Evolutionary conservation across 64 coral and sea anemone genomes (phyloP), one percentile per base, ranked within the genome.

Genomic region (Actinia tenebrosa): DNA sequence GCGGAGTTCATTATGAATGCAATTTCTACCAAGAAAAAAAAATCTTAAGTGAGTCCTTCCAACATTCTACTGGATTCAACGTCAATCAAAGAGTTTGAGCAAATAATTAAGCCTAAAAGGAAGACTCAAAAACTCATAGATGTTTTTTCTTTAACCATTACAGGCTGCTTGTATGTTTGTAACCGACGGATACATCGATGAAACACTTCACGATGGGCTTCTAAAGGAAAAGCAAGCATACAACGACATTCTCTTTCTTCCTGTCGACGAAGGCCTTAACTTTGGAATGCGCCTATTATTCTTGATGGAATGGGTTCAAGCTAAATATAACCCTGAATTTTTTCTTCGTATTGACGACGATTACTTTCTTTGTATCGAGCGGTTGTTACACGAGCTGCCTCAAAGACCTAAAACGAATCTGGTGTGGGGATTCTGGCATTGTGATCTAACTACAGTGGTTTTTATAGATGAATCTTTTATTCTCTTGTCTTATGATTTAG

Each of bases 321-420:
- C 87, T 16, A 93, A 93, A 59, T 93, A 64, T 19, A 62, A 68
- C 7, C 87, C 82, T 10, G 23, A 77, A 0, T 93, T 69, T 44
- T 72, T 93, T 7, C 58, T 93, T 1, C 91, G 81, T 3, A 56
- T 93, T 27, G 91, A 89, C 45, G 91, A 93, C 69, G 91, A 93
- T 62, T 93, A 89, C 11, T 91, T 91, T 64, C 5, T 91, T 1
- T 91, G 89, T 42, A 80, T 91, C 1, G 89, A 91, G 11, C 79
- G 85, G 20, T 50, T 91, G 5, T n/a, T 79, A 16, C 27, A 50
- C 43, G 89, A 91, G 60, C 78, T 91, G n/a, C 89, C 54, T 52
- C 30, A 37, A 2, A 46, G 85, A 44, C 68, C 77, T 9, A 91
- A 64, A n/a, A 52, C 16, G 7, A 81, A 62, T 26, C 8, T 91